Conservation (phyloP, 2,888 invertebrate species). For the Danaus chrysippus region DNA sequence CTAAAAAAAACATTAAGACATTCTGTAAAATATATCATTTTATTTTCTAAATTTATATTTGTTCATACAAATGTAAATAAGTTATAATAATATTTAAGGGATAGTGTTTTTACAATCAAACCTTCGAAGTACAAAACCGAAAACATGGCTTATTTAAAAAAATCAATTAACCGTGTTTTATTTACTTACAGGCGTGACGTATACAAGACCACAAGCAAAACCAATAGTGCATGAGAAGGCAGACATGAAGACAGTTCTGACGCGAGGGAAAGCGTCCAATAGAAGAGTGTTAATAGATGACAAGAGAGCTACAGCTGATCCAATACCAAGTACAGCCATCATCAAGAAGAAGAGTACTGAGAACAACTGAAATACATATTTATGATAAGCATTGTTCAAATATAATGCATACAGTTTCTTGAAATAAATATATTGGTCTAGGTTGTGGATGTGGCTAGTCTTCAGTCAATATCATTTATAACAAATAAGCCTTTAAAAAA, state of each 20-base stretch:
- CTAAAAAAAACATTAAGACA: conserved; percentile 61
- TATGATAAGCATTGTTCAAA: not conserved
- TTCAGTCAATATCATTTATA: too few species aligned
- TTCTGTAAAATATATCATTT: too few species aligned
- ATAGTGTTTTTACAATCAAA: too few species aligned
- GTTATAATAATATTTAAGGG: too few species aligned
- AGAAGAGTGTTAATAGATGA: conserved; percentile 83
- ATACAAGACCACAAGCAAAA: conserved; percentile 83
- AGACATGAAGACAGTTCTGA: conserved; percentile 81
- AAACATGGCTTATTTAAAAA: too few species aligned
- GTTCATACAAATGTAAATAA: too few species aligned
- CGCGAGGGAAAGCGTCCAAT: conserved; percentile 82
- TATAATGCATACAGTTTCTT: not conserved
- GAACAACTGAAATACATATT: conserved; percentile 81
- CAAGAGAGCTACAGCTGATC: conserved; percentile 85
- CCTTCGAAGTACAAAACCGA: too few species aligned
- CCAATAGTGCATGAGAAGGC: conserved; percentile 70
- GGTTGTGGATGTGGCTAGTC: not conserved
- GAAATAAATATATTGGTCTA: conserved; percentile 2
- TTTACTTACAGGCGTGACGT: conserved; percentile 84
- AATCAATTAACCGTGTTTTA: too few species aligned
- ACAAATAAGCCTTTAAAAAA: too few species aligned
- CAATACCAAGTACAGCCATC: conserved; percentile 88
- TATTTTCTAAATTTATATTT: too few species aligned
- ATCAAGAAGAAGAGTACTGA: conserved; percentile 89